Conservation (phyloP, 2,797 vertebrate species). For the Garrulus glandarius region DNA sequence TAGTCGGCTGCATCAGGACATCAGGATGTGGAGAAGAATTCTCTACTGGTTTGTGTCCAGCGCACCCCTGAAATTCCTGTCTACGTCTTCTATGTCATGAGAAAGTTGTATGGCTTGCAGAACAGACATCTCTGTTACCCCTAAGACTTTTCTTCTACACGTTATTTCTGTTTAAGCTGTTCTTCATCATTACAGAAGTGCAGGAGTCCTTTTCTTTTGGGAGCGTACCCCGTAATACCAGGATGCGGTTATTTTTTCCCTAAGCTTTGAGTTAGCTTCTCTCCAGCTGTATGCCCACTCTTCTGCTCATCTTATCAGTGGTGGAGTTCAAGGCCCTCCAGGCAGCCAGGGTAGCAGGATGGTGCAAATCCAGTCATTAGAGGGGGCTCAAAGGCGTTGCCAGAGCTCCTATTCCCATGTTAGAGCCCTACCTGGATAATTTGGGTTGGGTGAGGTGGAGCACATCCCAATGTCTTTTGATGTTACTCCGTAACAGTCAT, state of each 20-base stretch:
- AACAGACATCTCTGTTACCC: not conserved
- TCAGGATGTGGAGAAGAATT: not conserved
- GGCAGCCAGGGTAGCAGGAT: not conserved
- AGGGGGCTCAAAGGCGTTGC: not conserved
- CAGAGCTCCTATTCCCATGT: not conserved
- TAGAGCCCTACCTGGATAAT: not conserved
- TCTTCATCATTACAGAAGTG: not conserved
- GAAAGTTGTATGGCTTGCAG: not conserved
- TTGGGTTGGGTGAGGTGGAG: not conserved
- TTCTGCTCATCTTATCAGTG: not conserved
- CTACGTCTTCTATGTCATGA: fast-evolving
- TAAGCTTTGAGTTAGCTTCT: not conserved
- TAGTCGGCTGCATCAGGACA: not conserved
- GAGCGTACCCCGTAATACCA: not conserved
- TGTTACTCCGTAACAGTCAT: not conserved
- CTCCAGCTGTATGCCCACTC: not conserved
- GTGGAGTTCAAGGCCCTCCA: not conserved
- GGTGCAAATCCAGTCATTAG: not conserved
- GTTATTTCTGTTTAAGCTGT: not conserved
- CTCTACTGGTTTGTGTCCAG: not conserved
- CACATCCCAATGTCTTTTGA: fast-evolving
- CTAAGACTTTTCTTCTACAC: not conserved
- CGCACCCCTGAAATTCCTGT: not conserved
- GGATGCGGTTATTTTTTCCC: not conserved
- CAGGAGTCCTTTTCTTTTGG: not conserved